Evolutionary conservation across 2,888 invertebrate species (phyloP), one percentile per base, ranked within the genome.

Genomic region (Andrena praecox): DNA sequence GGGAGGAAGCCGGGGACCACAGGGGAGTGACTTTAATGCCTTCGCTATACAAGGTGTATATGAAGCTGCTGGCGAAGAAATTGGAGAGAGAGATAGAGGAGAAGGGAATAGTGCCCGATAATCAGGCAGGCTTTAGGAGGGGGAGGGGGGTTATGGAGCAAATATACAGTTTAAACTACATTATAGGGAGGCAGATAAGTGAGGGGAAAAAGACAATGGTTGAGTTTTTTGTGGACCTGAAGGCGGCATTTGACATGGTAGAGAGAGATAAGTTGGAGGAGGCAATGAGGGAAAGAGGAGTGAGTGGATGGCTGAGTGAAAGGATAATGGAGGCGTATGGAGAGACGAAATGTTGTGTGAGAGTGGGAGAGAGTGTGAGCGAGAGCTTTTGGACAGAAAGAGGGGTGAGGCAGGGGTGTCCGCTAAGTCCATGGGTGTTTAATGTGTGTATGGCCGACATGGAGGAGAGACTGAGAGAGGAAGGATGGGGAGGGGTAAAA

Each of bases 401-500:
- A 42, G 42, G 42, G 12, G 42, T 10, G 35, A 35, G 35, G 12
- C 35, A 12, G 3, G 35, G 35, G 1, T 42, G 35, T 0, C 35
- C 54, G 54, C 1, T 56, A 8, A 56, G 56, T 3, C 10, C 27
- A 2, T 8, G 7, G 4, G 10, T 4, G 1, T 12, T 27, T 24
- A 56, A 20, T 20, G 10, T 56, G 4, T 10, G 20, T 20, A n/a
- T 27, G n/a, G 27, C 20, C 4, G 20, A 56, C 3, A 0, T 56
- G 20, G 27, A 56, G 1, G 27, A 56, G 10, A 56, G 12, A 24
- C 0, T 56, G 8, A 56, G 24, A 12, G 56, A 56, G 20, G 8
- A 56, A 20, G 56, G 56, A 20, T 56, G 54, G 56, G 27, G 54
- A n/a, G n/a, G n/a, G n/a, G n/a, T n/a, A n/a, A n/a, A n/a, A n/a